Evolutionary conservation across 2,113 vertebrate genomes (phyloP).

Genomic region (Mungos mungo): DNA sequence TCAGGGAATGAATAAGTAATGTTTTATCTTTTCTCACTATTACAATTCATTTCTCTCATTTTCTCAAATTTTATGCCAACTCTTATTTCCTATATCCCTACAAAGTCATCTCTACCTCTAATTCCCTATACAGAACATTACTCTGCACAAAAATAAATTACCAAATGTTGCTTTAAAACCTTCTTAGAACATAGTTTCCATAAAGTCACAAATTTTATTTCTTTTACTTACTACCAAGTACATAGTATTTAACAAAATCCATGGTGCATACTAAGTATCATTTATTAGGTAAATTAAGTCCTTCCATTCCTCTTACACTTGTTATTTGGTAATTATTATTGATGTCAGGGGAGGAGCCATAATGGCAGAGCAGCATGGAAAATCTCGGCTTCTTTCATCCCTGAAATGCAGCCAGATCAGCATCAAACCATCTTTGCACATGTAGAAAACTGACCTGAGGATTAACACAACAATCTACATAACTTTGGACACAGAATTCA

Average conservation of each 20-base stretch:
- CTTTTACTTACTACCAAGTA: background rate
- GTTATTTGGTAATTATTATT: background rate
- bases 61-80: background rate
- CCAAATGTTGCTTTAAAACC: background rate
- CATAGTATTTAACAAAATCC: background rate
- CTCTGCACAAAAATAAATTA: background rate
- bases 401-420: too few species aligned
- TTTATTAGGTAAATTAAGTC: background rate
- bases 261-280: background rate
- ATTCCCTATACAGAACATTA: background rate
- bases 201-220: background rate
- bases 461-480: too few species aligned
- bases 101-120: background rate
- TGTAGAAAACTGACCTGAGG: too few species aligned
- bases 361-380: too few species aligned
- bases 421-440: too few species aligned
- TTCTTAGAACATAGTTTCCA: background rate
- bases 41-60: background rate
- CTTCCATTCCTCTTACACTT: background rate
- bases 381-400: too few species aligned
- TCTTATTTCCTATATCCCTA: background rate
- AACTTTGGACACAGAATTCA: too few species aligned
- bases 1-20: background rate
- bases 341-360: background rate
- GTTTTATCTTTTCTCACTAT: background rate